phyloP scores from a whole-genome alignment of 2,888 invertebrate species.

The Pristionchus fissidentatus region DNA sequence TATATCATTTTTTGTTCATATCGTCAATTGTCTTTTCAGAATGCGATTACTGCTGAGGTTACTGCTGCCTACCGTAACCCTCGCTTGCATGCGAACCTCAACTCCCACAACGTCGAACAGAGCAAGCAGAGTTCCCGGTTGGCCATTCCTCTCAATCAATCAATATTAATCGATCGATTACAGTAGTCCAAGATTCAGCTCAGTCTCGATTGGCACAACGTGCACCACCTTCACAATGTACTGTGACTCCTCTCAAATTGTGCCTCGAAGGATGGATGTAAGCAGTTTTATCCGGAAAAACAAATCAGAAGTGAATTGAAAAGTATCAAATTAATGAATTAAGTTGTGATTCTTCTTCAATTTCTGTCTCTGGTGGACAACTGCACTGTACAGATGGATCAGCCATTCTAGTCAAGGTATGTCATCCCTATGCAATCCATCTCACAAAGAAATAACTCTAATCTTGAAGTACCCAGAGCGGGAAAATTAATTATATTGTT shows the following conservation, averaged over 20 bases:
- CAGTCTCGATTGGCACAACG: not conserved
- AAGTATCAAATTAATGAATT: too few species aligned
- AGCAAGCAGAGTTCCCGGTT: slow-evolving; percentile 1
- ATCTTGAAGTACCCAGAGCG: too few species aligned
- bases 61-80: slow-evolving; percentile 14
- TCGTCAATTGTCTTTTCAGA: not conserved
- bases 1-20: not conserved
- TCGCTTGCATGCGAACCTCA: not conserved
- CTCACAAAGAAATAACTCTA: too few species aligned
- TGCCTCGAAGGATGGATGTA: slow-evolving; percentile 42
- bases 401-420: not conserved
- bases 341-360: slow-evolving; percentile 8
- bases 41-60: not conserved
- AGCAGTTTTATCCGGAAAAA: not conserved
- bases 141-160: not conserved
- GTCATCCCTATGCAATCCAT: not conserved
- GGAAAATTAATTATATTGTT: too few species aligned
- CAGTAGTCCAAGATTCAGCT: not conserved
- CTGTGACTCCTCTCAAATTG: not conserved
- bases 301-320: too few species aligned
- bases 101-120: not conserved
- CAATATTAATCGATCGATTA: not conserved
- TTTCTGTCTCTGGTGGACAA: not conserved
- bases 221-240: not conserved
- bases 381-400: not conserved